phyloP scores from a whole-genome alignment of 2,888 invertebrate species.

The Drosophila birchii region DNA sequence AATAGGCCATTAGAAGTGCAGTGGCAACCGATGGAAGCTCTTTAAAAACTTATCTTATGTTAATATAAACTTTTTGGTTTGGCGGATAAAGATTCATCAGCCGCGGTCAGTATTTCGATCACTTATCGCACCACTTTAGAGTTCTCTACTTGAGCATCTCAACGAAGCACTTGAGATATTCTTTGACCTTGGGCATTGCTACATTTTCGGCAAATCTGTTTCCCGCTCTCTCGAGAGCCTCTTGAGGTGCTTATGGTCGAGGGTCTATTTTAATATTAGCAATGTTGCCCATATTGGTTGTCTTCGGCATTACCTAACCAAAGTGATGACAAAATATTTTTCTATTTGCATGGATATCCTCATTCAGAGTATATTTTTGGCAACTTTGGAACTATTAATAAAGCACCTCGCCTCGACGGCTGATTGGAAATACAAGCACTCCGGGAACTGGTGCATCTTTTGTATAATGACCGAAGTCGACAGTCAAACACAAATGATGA shows the following conservation, averaged over 20 bases:
- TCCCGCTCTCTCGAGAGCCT: constrained; percentile 56
- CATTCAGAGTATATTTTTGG: constrained; percentile 1
- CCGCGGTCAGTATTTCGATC: background rate
- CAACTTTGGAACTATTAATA: constrained; percentile 7
- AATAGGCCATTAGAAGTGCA: background rate
- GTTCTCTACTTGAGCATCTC: constrained; percentile 46
- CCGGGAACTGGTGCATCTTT: background rate
- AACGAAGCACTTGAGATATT: constrained; percentile 48
- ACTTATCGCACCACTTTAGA: constrained; percentile 17
- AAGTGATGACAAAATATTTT: constrained; percentile 1
- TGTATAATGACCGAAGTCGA: constrained; percentile 45
- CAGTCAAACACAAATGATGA: constrained; percentile 53
- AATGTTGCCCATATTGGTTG: background rate
- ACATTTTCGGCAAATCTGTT: constrained; percentile 54
- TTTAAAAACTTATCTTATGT: background rate
- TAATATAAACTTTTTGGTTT: background rate
- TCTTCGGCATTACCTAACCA: background rate
- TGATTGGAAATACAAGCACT: background rate
- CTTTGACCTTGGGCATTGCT: constrained; percentile 60
- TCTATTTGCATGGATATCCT: background rate
- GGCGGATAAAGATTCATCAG: background rate
- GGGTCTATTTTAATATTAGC: background rate
- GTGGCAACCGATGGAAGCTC: background rate
- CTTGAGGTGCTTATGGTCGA: constrained; percentile 37
- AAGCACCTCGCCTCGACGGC: background rate